phyloP scores from a whole-genome alignment of 2,888 invertebrate species.

The Apotomis turbidana region DNA sequence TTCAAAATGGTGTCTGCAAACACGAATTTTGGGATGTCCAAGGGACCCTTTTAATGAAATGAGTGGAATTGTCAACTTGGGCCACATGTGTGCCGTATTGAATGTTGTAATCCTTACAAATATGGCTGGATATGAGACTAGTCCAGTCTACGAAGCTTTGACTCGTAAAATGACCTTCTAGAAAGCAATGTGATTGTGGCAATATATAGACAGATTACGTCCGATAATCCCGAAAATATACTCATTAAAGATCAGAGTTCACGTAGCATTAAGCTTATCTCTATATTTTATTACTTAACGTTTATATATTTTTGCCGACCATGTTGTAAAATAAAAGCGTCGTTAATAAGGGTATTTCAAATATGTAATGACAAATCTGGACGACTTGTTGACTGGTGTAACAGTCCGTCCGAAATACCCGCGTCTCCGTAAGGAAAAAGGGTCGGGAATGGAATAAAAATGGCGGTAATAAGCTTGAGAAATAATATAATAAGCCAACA shows the following conservation, averaged over 20 bases:
- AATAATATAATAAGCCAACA: conserved; percentile 20
- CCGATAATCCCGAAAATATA: too few species aligned
- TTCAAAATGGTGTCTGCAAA: neutral
- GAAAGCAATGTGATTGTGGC: neutral
- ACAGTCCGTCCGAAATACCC: conserved; percentile 8
- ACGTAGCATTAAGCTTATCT: too few species aligned
- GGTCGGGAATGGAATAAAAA: conserved; percentile 24
- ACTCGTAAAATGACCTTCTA: neutral
- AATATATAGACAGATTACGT: neutral
- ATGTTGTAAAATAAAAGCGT: neutral
- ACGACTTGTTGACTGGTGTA: conserved; percentile 5
- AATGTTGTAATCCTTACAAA: conserved; percentile 26
- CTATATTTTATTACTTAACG: too few species aligned
- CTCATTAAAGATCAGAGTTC: too few species aligned
- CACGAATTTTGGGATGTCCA: neutral
- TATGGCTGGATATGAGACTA: conserved; percentile 9
- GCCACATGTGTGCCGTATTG: conserved; percentile 24
- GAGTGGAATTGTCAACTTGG: conserved; percentile 17
- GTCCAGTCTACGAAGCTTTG: conserved; percentile 6
- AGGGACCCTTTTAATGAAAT: conserved; percentile 13
- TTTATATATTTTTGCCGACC: too few species aligned
- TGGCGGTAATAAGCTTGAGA: conserved; percentile 20
- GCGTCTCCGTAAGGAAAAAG: conserved; percentile 19
- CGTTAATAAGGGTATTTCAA: neutral
- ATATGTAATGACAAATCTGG: neutral